These are phyloP conservation scores for Bradypodion pumilum DNA, from an alignment of 2,797 vertebrate genomes.

Conservation along the genomic window DNA sequence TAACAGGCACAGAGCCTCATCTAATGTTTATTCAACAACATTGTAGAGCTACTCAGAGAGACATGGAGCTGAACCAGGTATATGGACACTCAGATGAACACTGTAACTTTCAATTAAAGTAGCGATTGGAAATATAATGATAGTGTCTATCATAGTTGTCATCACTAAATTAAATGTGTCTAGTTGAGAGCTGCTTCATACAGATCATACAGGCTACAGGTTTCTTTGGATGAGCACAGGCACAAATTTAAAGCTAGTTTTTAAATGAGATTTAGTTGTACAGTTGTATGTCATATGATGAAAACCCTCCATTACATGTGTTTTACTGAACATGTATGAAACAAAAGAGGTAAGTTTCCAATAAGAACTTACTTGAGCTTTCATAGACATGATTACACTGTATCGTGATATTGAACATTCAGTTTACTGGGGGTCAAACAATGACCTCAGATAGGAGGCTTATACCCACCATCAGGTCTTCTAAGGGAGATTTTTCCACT, in stretches of 20 bases:
- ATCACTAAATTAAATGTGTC: neutral
- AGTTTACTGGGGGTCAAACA: neutral
- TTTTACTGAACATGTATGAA: neutral
- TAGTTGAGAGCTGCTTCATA: neutral
- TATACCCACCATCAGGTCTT: neutral
- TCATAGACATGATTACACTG: neutral
- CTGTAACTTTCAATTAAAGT: neutral
- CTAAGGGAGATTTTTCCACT: too few relatives aligned
- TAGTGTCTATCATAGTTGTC: neutral
- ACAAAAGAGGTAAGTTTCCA: neutral
- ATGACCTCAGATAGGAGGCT: neutral
- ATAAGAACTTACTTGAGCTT: too few relatives aligned
- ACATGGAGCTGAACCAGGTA: neutral
- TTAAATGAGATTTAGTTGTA: neutral
- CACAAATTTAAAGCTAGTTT: neutral
- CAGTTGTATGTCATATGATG: neutral
- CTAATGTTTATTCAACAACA: neutral
- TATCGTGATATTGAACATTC: neutral
- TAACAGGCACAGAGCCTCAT: neutral
- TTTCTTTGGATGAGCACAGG: neutral
- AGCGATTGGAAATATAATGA: too few relatives aligned
- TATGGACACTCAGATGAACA: neutral
- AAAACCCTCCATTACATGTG: neutral
- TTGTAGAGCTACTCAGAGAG: neutral
- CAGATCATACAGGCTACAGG: neutral